Base-by-base conservation (phyloP, 92 coral and sea anemone species). In the Blastomussa wellsi region DNA sequence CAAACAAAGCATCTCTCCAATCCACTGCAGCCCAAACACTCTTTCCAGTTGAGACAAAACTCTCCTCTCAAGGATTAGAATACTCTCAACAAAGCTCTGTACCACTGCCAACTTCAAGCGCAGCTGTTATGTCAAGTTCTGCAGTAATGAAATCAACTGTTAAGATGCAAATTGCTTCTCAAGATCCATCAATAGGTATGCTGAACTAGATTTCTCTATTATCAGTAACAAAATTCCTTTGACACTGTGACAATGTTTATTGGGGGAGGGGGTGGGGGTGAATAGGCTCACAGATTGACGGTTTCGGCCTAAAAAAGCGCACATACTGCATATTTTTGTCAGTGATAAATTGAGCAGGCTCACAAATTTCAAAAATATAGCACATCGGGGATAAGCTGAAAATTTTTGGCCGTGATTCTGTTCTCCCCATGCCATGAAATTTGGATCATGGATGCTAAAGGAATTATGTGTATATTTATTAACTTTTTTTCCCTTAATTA, bases 1-100 rank as follows among this genome's bases (percentile, higher is more conserved):
- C 89, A 11, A 64, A 53, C 49, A 33, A 35, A 15, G 22, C n/a
- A 7, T 24, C 86, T 26, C 47, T 28, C 32, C 26, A n/a, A 55
- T 13, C 74, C 47, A 13, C 64, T 7, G 41, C 80, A 0, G 20
- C 80, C 16, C 73, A 31, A 7, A 47, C 22, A 17, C 51, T 74
- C 32, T 75, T 44, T 38, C 87, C 79, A 55, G 87, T 89, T 79
- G 89, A 80, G 29, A 84, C 74, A 76, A 35, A 70, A 35, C 79
- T 91, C 19, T 55, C 86, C 1, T 41, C 82, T 62, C 41, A 82
- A 37, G 86, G 22, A 82, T 28, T 49, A 32, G 66, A 32, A 9
- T 19, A 19, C 49, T 38, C 77, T 52, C 38, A 69, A 65, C 26
- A 69, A 51, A 81, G 19, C 38, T 70, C 78, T 41, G 75, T 70